Percentiles rank a stretch among this genome's conserved stretches.
Evolutionary conservation across 2,113 vertebrate genomes (phyloP).

Genomic region (Urocolius indicus): DNA sequence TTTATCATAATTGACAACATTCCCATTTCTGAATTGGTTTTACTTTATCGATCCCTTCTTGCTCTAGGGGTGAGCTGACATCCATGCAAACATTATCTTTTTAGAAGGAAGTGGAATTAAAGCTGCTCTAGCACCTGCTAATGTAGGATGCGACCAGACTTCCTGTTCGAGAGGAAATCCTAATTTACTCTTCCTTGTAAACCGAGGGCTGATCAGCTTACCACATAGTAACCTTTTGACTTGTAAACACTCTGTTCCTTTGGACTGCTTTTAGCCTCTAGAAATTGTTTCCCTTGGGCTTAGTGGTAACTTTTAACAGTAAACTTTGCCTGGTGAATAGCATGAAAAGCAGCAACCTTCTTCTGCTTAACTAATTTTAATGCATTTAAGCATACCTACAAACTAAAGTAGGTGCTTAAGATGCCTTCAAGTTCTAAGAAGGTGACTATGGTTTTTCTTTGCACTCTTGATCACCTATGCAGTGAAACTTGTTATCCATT

Average conservation of each 20-base stretch:
- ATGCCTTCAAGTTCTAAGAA: neutral
- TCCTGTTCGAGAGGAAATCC: constrained; percentile 76
- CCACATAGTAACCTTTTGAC: constrained; percentile 75
- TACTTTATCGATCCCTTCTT: neutral
- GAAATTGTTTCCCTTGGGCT: constrained; percentile 3
- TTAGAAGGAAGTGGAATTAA: constrained; percentile 67
- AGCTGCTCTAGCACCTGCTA: constrained; percentile 71
- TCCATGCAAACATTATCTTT: constrained; percentile 42
- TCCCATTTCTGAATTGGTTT: neutral
- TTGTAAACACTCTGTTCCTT: constrained; percentile 72
- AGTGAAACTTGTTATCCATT: neutral
- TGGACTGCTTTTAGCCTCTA: constrained; percentile 27
- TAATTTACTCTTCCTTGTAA: constrained; percentile 75
- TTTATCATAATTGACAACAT: neutral
- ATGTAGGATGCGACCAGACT: constrained; percentile 66
- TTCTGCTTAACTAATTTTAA: neutral
- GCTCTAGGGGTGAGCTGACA: neutral
- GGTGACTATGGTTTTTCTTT: neutral
- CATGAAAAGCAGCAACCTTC: neutral
- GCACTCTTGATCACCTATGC: neutral
- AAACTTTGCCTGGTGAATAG: neutral
- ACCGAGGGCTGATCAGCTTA: constrained; percentile 56
- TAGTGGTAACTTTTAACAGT: neutral
- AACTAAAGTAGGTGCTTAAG: neutral
- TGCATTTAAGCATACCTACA: neutral